Base-by-base conservation (phyloP, 1,140 invertebrate species). In the Nasonia longicornis region DNA sequence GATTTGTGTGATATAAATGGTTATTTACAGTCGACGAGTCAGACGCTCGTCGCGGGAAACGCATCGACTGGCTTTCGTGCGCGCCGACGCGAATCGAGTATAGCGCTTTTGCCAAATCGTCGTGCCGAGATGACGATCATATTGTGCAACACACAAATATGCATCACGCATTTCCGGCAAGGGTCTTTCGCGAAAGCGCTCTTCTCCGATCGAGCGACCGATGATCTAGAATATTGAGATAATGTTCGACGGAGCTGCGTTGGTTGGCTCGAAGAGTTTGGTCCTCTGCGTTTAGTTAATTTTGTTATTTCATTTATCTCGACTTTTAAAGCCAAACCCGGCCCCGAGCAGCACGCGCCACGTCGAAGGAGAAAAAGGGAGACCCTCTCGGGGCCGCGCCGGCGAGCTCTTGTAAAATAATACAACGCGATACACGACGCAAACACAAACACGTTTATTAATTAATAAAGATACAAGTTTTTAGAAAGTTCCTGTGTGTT, bases 1-100 rank as follows among this genome's bases (percentile, higher is more conserved):
- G 90, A 89, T 90, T 90, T 91, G 90, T 91, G 90, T 90, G 89
- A 91, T 91, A 91, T 89, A 90, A 90, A 90, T 90, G 90, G 87
- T 91, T 91, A 90, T 89, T 90, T 90, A 88, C 88, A 86, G 86
- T 85, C 86, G 85, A 85, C 83, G 77, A 70, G 79, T 38, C 11
- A 67, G 66, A 31, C 1, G 22, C 79, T 80, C 71, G 66, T 70
- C 72, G 74, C 73, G 70, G 42, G 69, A 67, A 80, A 66, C 77
- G 77, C 77, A 80, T 66, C 71, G 78, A 74, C 70, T 64, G 69
- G 29, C 35, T 63, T 58, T 52, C 29, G 45, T 48, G 72, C 10
- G 45, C 10, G 45, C 66, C 52, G 16, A 26, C 38, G n/a, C 52
- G n/a, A 64, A 78, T 35, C 35, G 45, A 64, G n/a, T n/a, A 1